Evolutionary conservation across 2,113 vertebrate species (phyloP), one percentile per base, ranked within the genome.

Genomic region (Peucedramus taeniatus): DNA sequence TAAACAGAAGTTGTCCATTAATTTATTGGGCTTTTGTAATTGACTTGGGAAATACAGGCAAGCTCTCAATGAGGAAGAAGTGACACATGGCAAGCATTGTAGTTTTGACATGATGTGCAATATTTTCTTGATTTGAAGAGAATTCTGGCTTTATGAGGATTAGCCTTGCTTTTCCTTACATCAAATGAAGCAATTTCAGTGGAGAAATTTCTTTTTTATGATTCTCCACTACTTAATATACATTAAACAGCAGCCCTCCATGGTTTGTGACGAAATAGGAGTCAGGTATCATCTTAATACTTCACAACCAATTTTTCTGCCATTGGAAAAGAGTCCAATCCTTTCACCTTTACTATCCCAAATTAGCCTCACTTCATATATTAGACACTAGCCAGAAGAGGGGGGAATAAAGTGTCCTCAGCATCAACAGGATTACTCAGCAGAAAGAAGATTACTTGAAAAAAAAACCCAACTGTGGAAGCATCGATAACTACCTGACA

Each of bases 1-100:
- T 16, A 84, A 87, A 93, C 63, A 83, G 79, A 90, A 95, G 64
- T 68, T 42, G 42, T 61, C 60, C 51, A 68, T 93, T 95, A 92
- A 93, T 96, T 92, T 94, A 75, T 49, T 65, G 49, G 61, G 50
- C 28, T 77, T 63, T 56, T 85, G 24, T 54, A 83, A 88, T 27
- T 50, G 33, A 72, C 83, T 81, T 59, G 53, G 65, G 77, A 63
- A 57, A 94, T 31, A 65, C 33, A 63, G 17, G 24, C 69, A 83
- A 78, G 78, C 42, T 63, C 57, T 78, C 95, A 87, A 14, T 0
- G 0, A 90, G 64, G 74, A 22, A 79, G 68, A 87, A 92, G 86
- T 59, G n/a, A 40, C 77, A 72, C 40, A 45, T 2, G 3, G 47
- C 56, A 86, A 89, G 61, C 28, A 57, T 1, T 31, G 72, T 53